Evolutionary conservation across 2,888 invertebrate species (phyloP), one percentile per base, ranked within the genome.

Genomic region (Amphiduros pacificus): DNA sequence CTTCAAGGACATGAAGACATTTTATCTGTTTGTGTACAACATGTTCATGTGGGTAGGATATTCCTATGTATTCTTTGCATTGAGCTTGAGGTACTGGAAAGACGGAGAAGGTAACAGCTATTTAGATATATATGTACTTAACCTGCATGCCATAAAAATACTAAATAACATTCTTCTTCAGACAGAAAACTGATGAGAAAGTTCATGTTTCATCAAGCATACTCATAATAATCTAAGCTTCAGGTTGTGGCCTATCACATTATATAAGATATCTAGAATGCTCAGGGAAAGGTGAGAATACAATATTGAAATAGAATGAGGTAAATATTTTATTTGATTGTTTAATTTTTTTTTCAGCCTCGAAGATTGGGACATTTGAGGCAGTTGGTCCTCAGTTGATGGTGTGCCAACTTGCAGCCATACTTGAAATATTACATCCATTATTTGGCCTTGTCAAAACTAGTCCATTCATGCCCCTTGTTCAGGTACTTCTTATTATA

Each of bases 401-500:
- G 72, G 60, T 78, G n/a, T 86, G 92, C 36, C 94, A 94, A 73
- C 78, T 92, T 1, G 83, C 92, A 73, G 92, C 94, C 81, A 88
- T 91, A 73, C 79, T 96, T 65, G 96, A 96, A 85, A 89, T 94
- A 0, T 85, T 95, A 85, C 93, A 96, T 85, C 91, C 94, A 0
- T 74, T 94, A 52, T 89, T 94, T 77, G 93, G 94, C 1, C 92
- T 93, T 76, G 93, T 94, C 1, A 91, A 88, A 85, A 91, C 93
- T 26, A 87, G 89, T 20, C 84, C 87, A 0, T 55, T 91, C 0
- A 85, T 90, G 24, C 89, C 94, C 1, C 86, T 91, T 55, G 68
- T 92, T 57, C 95, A 96, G 87, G 86, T 86, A 71, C 55, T 41
- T 14, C 52, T 14, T 48, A 24, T 26, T 48, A n/a, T n/a, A n/a